Percentiles rank a stretch among this genome's conserved stretches.
Evolutionary conservation across 2,888 invertebrate species (phyloP).

Genomic region (Cenopis cana): DNA sequence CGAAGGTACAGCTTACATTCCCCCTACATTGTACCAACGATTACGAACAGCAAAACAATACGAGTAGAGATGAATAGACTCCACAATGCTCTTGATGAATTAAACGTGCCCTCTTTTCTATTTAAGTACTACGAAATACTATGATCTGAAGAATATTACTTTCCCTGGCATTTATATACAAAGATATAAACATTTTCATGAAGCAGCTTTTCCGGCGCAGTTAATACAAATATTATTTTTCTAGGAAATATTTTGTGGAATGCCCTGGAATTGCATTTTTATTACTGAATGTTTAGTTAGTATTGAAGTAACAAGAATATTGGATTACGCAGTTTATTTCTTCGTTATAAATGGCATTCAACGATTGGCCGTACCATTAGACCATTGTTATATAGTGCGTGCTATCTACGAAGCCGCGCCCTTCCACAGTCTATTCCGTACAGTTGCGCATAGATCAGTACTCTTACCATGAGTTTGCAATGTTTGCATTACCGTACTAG

Average conservation of each 20-base stretch:
- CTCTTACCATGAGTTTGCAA: too few relatives aligned
- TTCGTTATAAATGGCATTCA: neutral
- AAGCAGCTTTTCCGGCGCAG: neutral
- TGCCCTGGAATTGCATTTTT: neutral
- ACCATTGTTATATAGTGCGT: too few relatives aligned
- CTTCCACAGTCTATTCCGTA: too few relatives aligned
- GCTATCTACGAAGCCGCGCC: too few relatives aligned
- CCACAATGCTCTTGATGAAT: constrained; percentile 20
- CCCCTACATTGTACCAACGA: neutral
- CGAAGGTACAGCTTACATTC: neutral
- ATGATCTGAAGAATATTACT: constrained; percentile 7
- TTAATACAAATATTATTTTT: constrained; percentile 8
- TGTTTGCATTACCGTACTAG: too few relatives aligned
- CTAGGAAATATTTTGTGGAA: neutral
- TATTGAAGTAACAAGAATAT: neutral
- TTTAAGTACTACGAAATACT: constrained; percentile 3
- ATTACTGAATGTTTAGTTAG: neutral
- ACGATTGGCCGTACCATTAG: too few relatives aligned
- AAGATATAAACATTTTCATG: constrained; percentile 11
- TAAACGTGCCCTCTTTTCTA: constrained; percentile 16
- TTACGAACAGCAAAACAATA: constrained; percentile 14
- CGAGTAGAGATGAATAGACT: constrained; percentile 2
- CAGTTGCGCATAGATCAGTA: too few relatives aligned
- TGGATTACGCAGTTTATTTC: neutral
- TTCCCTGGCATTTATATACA: neutral